These are phyloP conservation scores for Nasonia vitripennis DNA, from an alignment of 1,140 invertebrate genomes.

Conservation along the genomic window DNA sequence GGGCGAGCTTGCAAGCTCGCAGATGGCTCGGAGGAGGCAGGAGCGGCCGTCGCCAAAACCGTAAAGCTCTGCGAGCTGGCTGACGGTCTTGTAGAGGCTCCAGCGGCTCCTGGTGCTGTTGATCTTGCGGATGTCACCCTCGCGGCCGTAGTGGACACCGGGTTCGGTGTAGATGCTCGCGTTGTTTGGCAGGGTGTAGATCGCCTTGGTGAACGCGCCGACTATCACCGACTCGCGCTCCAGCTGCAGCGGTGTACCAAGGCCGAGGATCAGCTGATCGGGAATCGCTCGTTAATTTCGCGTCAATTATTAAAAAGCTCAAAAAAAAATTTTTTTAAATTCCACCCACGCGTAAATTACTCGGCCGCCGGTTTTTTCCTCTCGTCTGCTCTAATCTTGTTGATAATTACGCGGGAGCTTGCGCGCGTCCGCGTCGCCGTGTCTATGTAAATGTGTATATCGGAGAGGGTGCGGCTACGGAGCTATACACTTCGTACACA, in stretches of 20 bases:
- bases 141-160: constrained; percentile 71
- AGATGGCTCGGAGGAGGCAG: constrained; percentile 73
- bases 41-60: constrained; percentile 67
- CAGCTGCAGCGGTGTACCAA: constrained; percentile 80
- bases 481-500: too few relatives aligned
- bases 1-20: constrained; percentile 70
- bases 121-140: not conserved
- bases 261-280: constrained; percentile 75
- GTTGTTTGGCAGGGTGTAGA: constrained; percentile 78
- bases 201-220: constrained; percentile 79
- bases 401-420: not conserved
- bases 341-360: too few relatives aligned
- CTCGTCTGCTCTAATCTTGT: not conserved
- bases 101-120: constrained; percentile 65
- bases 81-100: constrained; percentile 69
- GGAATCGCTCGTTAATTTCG: not conserved
- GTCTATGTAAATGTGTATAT: not conserved
- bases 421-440: not conserved
- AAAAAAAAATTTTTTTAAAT: too few relatives aligned
- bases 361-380: not conserved
- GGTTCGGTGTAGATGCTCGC: constrained; percentile 77
- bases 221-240: constrained; percentile 79
- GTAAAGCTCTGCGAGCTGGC: constrained; percentile 64
- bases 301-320: too few relatives aligned
- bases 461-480: too few relatives aligned